phyloP scores from a whole-genome alignment of 2,797 vertebrate species.

The Decapterus maruadsi region DNA sequence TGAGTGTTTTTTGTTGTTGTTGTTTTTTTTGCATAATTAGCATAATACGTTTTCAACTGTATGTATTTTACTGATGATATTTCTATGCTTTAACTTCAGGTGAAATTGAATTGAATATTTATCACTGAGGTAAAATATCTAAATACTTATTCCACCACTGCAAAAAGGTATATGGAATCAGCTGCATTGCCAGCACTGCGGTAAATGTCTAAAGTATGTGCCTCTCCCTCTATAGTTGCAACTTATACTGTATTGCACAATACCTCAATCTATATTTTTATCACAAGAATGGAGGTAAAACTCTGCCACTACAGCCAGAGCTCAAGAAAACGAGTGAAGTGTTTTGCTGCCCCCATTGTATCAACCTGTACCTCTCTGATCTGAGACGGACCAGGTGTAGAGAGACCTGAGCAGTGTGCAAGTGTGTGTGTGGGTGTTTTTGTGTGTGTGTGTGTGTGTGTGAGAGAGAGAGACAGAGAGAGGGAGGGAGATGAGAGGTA shows the following conservation, averaged over 20 bases:
- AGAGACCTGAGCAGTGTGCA: constrained; percentile 7
- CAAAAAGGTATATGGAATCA: neutral
- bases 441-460: constrained; percentile 2
- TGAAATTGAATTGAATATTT: neutral
- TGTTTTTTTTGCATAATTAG: too few species aligned
- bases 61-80: neutral
- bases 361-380: constrained; percentile 54
- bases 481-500: constrained; percentile 64
- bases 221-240: neutral
- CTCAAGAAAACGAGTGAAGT: constrained; percentile 60
- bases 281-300: constrained; percentile 33
- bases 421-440: constrained; percentile 17
- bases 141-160: neutral
- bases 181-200: neutral
- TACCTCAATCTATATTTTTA: constrained; percentile 6
- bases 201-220: neutral
- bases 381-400: constrained; percentile 53
- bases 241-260: neutral
- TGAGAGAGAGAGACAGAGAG: neutral
- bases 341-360: constrained; percentile 66
- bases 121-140: neutral
- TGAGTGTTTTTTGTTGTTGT: neutral
- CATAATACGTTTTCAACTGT: neutral
- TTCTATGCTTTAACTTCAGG: neutral
- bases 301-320: constrained; percentile 20